Conservation (phyloP, 2,113 vertebrate genomes). For the Campylorhamphus procurvoides region DNA sequence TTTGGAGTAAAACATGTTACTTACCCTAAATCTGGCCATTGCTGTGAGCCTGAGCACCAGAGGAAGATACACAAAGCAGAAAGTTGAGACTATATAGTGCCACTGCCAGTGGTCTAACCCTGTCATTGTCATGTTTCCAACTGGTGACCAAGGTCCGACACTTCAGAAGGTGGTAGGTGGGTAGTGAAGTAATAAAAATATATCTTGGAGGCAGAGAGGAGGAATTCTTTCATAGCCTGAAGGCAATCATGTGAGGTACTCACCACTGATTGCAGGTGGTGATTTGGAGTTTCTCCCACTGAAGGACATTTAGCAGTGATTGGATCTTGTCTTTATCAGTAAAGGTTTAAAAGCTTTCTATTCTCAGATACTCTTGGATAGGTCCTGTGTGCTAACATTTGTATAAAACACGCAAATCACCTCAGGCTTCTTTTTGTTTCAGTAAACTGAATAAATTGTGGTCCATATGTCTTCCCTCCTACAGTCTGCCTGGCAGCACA, state of each 20-base stretch:
- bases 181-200: not conserved
- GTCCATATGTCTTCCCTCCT: not conserved
- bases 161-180: not conserved
- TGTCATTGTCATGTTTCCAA: not conserved
- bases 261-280: not conserved
- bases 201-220: not conserved
- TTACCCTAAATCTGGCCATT: not conserved
- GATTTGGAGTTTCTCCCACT: not conserved
- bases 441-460: not conserved
- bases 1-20: not conserved
- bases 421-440: not conserved
- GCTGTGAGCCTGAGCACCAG: not conserved
- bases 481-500: not conserved
- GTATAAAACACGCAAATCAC: not conserved
- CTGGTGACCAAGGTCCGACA: not conserved
- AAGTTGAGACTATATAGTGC: not conserved
- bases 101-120: not conserved
- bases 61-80: not conserved
- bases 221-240: conserved; percentile 12
- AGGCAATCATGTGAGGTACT: not conserved
- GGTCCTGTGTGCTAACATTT: not conserved
- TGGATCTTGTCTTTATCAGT: not conserved
- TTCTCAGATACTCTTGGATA: not conserved
- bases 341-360: not conserved
- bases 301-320: not conserved